Percentiles rank a stretch among this genome's conserved stretches.
Evolutionary conservation across 1,140 invertebrate genomes (phyloP).

Genomic region (Zaprionus gabonicus): DNA sequence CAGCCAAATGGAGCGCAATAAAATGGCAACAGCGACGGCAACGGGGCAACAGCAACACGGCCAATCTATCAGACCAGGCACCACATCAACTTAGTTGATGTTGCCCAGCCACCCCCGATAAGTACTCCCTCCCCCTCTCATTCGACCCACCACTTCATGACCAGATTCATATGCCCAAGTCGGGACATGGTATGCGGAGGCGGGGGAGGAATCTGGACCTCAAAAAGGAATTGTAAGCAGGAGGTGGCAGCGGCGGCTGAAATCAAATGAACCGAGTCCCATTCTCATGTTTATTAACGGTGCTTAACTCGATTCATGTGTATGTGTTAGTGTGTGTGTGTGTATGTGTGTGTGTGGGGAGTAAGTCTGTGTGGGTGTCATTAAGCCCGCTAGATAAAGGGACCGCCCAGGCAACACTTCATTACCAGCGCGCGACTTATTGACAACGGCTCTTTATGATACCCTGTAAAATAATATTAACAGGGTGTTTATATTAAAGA

Average conservation of each 20-base stretch:
- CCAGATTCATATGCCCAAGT: constrained; percentile 33
- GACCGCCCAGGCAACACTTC: constrained; percentile 68
- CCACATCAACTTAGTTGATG: constrained; percentile 51
- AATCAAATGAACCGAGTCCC: constrained; percentile 79
- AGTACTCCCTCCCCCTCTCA: not conserved
- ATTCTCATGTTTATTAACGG: constrained; percentile 81
- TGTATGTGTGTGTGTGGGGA: constrained; percentile 31
- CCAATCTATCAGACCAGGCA: constrained; percentile 71
- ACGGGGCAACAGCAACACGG: constrained; percentile 75
- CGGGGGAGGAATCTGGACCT: constrained; percentile 20
- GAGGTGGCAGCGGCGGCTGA: constrained; percentile 43
- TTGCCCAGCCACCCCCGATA: constrained; percentile 51
- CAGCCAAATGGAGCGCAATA: constrained; percentile 82
- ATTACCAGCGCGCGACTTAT: constrained; percentile 61
- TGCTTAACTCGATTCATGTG: constrained; percentile 53
- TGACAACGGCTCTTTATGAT: constrained; percentile 57
- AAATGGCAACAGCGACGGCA: constrained; percentile 76
- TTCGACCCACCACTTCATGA: constrained; percentile 27
- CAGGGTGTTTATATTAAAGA: not conserved
- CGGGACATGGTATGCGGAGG: no score
- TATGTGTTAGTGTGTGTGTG: constrained; percentile 26
- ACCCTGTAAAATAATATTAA: constrained; percentile 9
- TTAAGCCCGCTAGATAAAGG: constrained; percentile 74
- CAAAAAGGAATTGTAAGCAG: constrained; percentile 15
- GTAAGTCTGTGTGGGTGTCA: constrained; percentile 65